Base-by-base conservation (phyloP, 2,888 invertebrate genomes). In the Phyllotreta cruciferae region DNA sequence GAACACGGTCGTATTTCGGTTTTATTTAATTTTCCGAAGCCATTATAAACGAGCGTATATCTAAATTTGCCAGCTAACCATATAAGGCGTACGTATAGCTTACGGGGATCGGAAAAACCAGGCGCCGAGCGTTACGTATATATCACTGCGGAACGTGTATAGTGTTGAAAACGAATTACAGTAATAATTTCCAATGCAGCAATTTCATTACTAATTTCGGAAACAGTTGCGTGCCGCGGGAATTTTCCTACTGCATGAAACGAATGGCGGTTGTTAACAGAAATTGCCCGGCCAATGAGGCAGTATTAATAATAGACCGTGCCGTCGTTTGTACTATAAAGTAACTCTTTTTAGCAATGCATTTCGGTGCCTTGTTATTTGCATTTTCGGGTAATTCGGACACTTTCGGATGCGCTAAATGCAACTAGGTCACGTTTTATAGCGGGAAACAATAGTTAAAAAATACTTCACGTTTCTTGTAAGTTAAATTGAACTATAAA, bases 221-320 rank as follows among this genome's bases (percentile, higher is more conserved):
- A 58, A 24, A 11, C 54, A 52, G 49, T 63, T 54, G 63, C 63
- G 63, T 63, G 63, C 54, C 14, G 10, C 41, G 41, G 49, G 38
- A 63, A 44, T 49, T 63, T 63, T 63, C 62, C 57, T 58, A 41
- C 44, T 24, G 58, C 64, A 61, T 35, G 61, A 57, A 64, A 64
- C 56, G 37, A 57, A 61, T 64, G 57, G 56, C 53, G 57, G 64
- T 60, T 61, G 61, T 64, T 64, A 58, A 52, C 60, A 60, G 60
- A 64, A 63, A 61, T 64, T 54, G 61, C 42, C 49, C 56, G 41
- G 52, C 49, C 56, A 60, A 64, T 64, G 64, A 60, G 42, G 54
- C 37, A 39, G 35, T 53, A 53, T 61, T 56, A 44, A 45, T 52
- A 60, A 60, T 53, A 45, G 50, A 13, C 10, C 7, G 11, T 11